Base-by-base conservation (phyloP, 2,797 vertebrate genomes). In the Myripristis jacobus region DNA sequence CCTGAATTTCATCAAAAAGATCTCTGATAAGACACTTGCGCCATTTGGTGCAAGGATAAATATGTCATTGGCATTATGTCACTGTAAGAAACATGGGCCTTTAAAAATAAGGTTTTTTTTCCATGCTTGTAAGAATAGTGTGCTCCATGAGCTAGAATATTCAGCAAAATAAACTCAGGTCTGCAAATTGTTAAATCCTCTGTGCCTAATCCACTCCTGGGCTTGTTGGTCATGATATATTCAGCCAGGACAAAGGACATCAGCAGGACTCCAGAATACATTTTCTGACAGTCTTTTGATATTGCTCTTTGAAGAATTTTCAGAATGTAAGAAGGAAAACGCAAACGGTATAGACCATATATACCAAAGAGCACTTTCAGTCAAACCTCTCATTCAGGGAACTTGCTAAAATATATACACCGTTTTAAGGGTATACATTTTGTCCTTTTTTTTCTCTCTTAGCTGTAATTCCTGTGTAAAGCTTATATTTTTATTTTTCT, bases 201-300 rank as follows among this genome's bases (percentile, higher is more conserved):
- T 97, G 97, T 97, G 95, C 95, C 95, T 98, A 98, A 98, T 98
- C 96, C 95, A 96, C 93, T 96, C 94, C 89, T 80, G 94, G 94
- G 95, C 95, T 96, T 96, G 95, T 96, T 94, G 94, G 94, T 94
- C 93, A 91, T 89, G 92, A 94, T 94, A 94, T 94, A 97, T 95
- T 96, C 96, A 95, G 89, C 83, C 77, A 85, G 88, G 88, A 95
- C 93, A 95, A 95, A 94, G 88, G 88, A 91, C 86, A 93, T 89
- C 93, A 94, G 93, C 91, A 82, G 94, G 94, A 93, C 91, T 90
- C 90, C 92, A 91, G 89, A 93, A 92, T 90, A 89, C 84, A 93
- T 93, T 92, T 91, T 93, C 87, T 88, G 88, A 89, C 76, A 85
- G 86, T 88, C 88, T 91, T 93, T 88, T 84, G 81, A 89, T 86